A percentile compares a stretch with the other conserved stretches of the same genome.
phyloP scores from a whole-genome alignment of 2,797 vertebrate genomes.

The Falco concolor region DNA sequence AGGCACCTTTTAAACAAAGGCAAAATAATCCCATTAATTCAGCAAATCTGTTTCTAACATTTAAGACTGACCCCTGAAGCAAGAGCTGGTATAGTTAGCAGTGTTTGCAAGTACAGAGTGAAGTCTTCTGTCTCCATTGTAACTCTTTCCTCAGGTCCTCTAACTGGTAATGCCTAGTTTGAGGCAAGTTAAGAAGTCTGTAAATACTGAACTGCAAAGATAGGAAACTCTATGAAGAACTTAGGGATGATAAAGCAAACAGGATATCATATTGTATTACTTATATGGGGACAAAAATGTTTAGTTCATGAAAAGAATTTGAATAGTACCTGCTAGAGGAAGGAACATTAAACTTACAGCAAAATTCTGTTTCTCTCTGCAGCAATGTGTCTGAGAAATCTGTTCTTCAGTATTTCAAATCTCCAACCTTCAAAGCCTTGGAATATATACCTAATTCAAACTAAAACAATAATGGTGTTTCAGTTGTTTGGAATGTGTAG shows the following conservation, averaged over 20 bases:
- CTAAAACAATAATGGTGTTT: not conserved
- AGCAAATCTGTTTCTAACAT: not conserved
- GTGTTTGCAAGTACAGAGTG: not conserved
- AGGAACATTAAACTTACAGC: not conserved
- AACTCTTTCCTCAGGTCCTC: not conserved
- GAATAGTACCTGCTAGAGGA: not conserved
- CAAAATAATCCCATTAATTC: not conserved
- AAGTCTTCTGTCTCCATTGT: not conserved
- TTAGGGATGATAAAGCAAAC: not conserved
- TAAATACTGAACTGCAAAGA: not conserved
- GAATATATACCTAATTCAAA: not conserved
- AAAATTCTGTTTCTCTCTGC: not conserved
- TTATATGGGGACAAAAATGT: not conserved
- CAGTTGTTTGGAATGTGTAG: not conserved
- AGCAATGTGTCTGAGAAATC: not conserved
- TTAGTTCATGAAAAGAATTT: not conserved
- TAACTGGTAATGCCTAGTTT: not conserved
- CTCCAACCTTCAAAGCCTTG: not conserved
- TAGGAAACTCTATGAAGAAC: not conserved
- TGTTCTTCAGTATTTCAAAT: not conserved
- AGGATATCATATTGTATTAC: not conserved
- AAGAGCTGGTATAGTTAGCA: not conserved
- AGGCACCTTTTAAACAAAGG: not conserved
- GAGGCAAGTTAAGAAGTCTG: not conserved
- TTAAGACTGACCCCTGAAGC: not conserved